Percentiles rank a stretch among this genome's conserved stretches.
Conservation (phyloP, 92 coral and sea anemone genomes). For the Porites rus region DNA sequence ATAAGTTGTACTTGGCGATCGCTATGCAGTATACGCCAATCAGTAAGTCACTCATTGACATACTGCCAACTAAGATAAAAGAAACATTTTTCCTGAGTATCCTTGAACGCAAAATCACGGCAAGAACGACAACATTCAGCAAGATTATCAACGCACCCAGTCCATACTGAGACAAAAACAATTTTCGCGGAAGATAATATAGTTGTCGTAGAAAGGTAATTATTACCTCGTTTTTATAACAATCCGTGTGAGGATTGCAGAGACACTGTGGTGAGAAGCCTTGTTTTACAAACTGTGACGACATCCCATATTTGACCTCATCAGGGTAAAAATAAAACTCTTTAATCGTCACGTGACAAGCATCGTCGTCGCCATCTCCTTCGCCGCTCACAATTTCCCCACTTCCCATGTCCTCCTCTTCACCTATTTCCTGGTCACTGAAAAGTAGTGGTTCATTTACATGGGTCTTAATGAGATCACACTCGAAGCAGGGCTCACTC, state of each 20-base stretch:
- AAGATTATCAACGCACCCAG: constrained; percentile 50
- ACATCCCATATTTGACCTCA: constrained; percentile 55
- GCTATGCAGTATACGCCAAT: constrained; percentile 66
- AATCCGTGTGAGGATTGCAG: constrained; percentile 36
- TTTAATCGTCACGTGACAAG: constrained; percentile 40
- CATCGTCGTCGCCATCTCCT: background rate
- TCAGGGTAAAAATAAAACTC: constrained; percentile 40
- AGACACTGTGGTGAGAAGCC: constrained; percentile 76
- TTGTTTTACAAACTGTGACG: constrained; percentile 47
- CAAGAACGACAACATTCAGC: constrained; percentile 54
- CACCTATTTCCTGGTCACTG: constrained; percentile 13
- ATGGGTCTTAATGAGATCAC: constrained; percentile 50
- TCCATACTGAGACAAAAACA: constrained; percentile 65
- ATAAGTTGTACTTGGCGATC: constrained; percentile 63
- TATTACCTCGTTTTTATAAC: constrained; percentile 48
- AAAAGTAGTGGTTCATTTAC: constrained; percentile 1
- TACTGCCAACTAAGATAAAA: constrained; percentile 68
- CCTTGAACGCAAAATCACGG: constrained; percentile 50
- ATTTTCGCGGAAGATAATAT: constrained; percentile 45
- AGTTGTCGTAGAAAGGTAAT: constrained; percentile 48
- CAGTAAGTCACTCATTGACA: constrained; percentile 62
- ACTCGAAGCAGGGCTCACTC: constrained; percentile 60
- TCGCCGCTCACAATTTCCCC: constrained; percentile 21
- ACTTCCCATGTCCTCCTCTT: constrained; percentile 20
- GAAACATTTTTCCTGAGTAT: constrained; percentile 55